These are phyloP conservation scores for Melanocharis versteri DNA, from an alignment of 2,113 vertebrate species.

Conservation along the genomic window DNA sequence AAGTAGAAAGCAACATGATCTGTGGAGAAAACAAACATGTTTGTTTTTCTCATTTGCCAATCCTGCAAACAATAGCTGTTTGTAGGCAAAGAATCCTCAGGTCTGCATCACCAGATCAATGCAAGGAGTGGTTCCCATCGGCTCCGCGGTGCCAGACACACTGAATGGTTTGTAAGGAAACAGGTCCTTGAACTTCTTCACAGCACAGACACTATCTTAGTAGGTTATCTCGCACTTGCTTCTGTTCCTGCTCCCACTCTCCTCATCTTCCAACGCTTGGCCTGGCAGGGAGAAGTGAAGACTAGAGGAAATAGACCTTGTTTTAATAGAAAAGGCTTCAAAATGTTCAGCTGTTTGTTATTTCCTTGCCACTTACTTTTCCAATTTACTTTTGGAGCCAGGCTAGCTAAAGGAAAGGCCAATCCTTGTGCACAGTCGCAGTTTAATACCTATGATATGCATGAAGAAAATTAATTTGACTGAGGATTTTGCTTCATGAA, in stretches of 20 bases:
- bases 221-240: conserved; percentile 7
- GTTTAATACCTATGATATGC: conserved; percentile 12
- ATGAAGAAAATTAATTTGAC: conserved; percentile 36
- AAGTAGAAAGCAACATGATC: conserved; percentile 34
- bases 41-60: conserved; percentile 29
- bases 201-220: conserved; percentile 4
- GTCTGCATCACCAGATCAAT: not conserved
- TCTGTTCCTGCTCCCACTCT: conserved; percentile 25
- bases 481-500: conserved; percentile 50
- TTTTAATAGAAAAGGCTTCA: not conserved
- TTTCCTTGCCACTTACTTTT: conserved; percentile 3
- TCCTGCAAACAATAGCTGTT: conserved; percentile 15
- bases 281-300: not conserved
- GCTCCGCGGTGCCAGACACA: not conserved
- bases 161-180: not conserved
- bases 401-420: not conserved
- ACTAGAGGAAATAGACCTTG: not conserved
- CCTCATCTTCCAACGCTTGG: not conserved
- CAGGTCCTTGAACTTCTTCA: not conserved
- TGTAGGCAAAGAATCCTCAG: conserved; percentile 39
- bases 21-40: conserved; percentile 26
- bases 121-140: not conserved
- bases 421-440: not conserved
- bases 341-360: not conserved
- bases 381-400: not conserved